Conservation (phyloP, 1,140 invertebrate species). For the Heliconius nattereri region DNA sequence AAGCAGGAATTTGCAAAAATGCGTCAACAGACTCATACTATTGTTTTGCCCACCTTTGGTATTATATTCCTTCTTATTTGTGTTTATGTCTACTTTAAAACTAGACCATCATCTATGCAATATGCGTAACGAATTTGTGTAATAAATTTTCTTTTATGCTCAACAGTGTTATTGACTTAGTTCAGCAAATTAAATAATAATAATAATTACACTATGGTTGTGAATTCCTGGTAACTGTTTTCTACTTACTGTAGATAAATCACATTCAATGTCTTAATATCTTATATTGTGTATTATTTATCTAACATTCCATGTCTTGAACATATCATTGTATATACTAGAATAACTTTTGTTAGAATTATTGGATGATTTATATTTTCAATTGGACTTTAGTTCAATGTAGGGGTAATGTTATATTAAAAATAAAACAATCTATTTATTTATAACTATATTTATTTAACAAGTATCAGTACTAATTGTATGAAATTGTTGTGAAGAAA, state of each 20-base stretch:
- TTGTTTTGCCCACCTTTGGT: slow-evolving; percentile 87
- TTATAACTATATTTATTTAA: slow-evolving; percentile 27
- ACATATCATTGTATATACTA: slow-evolving; percentile 31
- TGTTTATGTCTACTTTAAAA: slow-evolving; percentile 89
- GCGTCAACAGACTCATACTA: slow-evolving; percentile 87
- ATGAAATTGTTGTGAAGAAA: slow-evolving; percentile 15
- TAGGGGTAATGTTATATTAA: background rate
- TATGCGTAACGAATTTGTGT: slow-evolving; percentile 55
- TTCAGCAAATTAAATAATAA: background rate
- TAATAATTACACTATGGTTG: slow-evolving; percentile 34
- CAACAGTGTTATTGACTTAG: background rate
- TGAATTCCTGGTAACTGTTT: slow-evolving; percentile 31
- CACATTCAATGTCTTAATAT: background rate
- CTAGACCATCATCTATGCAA: slow-evolving; percentile 82
- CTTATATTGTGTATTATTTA: background rate
- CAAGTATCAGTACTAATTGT: slow-evolving; percentile 23
- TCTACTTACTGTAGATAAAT: background rate
- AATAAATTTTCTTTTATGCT: background rate
- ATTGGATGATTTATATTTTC: background rate
- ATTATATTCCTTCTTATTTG: slow-evolving; percentile 87
- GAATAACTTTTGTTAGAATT: background rate
- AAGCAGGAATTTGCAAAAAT: slow-evolving; percentile 91
- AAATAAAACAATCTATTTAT: slow-evolving; percentile 20
- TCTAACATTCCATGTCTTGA: slow-evolving; percentile 23
- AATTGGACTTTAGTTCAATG: slow-evolving; percentile 8